Evolutionary conservation across 1,140 invertebrate species (phyloP).

Genomic region (Sesamia nonagrioides): DNA sequence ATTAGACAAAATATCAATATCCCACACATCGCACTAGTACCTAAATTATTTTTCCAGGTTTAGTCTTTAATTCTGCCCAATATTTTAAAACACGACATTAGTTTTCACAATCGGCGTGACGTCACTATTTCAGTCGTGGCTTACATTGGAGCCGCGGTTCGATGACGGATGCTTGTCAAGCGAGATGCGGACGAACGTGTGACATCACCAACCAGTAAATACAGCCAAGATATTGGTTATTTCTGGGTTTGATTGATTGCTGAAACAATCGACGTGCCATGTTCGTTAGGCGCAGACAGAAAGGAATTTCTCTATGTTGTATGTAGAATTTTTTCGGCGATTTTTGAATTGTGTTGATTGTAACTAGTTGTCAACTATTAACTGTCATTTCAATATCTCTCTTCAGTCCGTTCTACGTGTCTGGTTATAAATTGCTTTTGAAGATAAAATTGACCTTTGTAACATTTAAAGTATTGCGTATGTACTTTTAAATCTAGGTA

Average conservation of each 20-base stretch:
- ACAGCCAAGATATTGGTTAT: conserved; percentile 45
- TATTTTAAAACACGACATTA: conserved; percentile 29
- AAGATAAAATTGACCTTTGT: too few relatives aligned
- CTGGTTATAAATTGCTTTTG: too few relatives aligned
- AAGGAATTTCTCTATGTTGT: conserved; percentile 15
- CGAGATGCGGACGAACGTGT: conserved; percentile 19
- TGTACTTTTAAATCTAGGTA: too few relatives aligned
- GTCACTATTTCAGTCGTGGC: conserved; percentile 24
- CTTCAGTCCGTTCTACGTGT: too few relatives aligned
- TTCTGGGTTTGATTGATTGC: conserved; percentile 43
- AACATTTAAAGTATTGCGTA: too few relatives aligned
- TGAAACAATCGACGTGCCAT: conserved; percentile 35
- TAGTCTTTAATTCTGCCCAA: not conserved
- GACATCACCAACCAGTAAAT: conserved; percentile 28
- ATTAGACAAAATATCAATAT: too few relatives aligned
- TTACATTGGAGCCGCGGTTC: conserved; percentile 24
- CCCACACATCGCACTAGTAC: not conserved
- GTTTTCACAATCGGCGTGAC: conserved; percentile 31
- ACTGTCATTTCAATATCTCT: not conserved
- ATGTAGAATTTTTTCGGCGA: not conserved
- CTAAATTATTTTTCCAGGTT: conserved; percentile 6
- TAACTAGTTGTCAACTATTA: not conserved
- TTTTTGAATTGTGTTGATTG: conserved; percentile 5
- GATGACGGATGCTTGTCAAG: conserved; percentile 45
- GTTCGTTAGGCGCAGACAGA: conserved; percentile 22